phyloP scores from a whole-genome alignment of 2,113 vertebrate genomes.

The Pogonocichla stellata region DNA sequence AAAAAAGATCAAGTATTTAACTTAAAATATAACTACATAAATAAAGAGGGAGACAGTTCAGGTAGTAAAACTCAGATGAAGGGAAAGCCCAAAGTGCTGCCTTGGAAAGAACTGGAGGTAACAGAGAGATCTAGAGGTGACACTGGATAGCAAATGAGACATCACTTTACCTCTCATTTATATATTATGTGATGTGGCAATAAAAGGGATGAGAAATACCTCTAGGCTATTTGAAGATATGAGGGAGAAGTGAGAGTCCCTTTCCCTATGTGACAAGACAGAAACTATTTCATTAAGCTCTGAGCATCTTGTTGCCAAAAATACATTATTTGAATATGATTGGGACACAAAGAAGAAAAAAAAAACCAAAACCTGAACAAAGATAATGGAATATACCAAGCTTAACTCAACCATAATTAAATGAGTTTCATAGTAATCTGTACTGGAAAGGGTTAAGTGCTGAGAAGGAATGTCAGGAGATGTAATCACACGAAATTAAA shows the following conservation, averaged over 20 bases:
- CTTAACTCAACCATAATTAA: neutral
- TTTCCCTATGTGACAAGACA: neutral
- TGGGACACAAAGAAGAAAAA: neutral
- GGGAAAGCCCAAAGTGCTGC: neutral
- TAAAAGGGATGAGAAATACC: constrained; percentile 2
- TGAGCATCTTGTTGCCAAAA: neutral
- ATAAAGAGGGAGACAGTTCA: neutral
- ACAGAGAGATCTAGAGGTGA: neutral
- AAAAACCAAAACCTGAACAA: neutral
- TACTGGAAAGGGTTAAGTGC: constrained; percentile 15
- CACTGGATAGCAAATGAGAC: neutral
- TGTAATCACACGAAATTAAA: constrained; percentile 35
- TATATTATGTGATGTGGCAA: neutral
- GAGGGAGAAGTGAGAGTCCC: neutral
- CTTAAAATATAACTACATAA: neutral
- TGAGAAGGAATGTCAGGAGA: neutral
- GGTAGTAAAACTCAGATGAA: neutral
- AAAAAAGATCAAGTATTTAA: neutral
- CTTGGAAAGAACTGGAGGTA: neutral
- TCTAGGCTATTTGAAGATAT: neutral
- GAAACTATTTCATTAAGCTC: neutral
- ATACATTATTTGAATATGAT: neutral
- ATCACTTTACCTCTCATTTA: neutral
- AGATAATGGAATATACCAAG: neutral
- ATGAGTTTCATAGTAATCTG: neutral